Evolutionary conservation across 1,140 invertebrate genomes (phyloP).

Genomic region (Thaumetopoea pityocampa): DNA sequence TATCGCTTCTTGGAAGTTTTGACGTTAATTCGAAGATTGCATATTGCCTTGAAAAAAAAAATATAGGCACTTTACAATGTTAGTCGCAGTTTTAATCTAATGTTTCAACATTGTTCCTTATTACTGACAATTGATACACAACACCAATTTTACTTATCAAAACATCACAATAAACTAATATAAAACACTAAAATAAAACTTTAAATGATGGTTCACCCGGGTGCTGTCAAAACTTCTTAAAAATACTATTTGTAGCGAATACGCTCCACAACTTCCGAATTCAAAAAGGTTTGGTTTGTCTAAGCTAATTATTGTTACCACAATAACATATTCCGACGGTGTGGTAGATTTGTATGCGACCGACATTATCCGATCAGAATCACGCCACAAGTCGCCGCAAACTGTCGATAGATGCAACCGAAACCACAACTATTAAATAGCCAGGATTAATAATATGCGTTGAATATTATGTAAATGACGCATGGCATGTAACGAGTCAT

Average conservation of each 20-base stretch:
- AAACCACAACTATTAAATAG: conserved; percentile 18
- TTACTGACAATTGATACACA: too few relatives aligned
- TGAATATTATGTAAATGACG: too few relatives aligned
- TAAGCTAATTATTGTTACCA: conserved; percentile 12
- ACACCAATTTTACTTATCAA: too few relatives aligned
- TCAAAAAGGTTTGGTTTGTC: conserved; percentile 12
- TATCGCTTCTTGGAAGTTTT: too few relatives aligned
- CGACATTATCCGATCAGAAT: conserved; percentile 37
- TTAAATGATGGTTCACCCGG: neutral
- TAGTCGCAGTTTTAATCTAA: too few relatives aligned
- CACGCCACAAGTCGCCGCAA: conserved; percentile 23
- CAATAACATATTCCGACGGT: neutral
- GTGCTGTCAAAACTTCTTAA: neutral
- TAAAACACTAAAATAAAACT: too few relatives aligned
- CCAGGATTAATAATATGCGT: conserved; percentile 7
- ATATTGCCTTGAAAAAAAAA: too few relatives aligned
- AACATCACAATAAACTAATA: too few relatives aligned
- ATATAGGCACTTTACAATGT: too few relatives aligned
- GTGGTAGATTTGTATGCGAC: conserved; percentile 15
- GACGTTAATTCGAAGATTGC: too few relatives aligned
- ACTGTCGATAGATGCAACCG: conserved; percentile 27
- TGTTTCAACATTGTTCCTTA: too few relatives aligned
- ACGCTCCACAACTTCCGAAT: conserved; percentile 7
- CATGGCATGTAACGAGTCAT: neutral
- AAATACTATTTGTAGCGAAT: neutral